Evolutionary conservation across 2,797 vertebrate species (phyloP).

Genomic region (Otolemur crassicaudatus): DNA sequence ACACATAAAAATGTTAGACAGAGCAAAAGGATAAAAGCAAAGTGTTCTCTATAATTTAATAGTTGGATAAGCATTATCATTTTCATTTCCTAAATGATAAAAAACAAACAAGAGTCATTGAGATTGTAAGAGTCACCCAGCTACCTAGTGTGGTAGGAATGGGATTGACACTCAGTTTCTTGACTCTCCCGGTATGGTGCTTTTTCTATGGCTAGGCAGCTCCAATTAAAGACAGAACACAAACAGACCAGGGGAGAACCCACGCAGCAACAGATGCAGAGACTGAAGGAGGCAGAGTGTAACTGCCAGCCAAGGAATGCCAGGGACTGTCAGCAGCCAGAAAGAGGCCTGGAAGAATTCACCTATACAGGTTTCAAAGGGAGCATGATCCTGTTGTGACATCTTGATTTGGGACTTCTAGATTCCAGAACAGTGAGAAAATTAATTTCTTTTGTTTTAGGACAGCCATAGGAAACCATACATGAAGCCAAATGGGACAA

Average conservation of each 20-base stretch:
- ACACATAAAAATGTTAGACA: slow-evolving; percentile 13
- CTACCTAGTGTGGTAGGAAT: background rate
- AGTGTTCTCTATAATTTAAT: background rate
- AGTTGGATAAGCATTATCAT: background rate
- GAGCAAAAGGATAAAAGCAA: slow-evolving; percentile 6
- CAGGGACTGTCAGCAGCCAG: background rate
- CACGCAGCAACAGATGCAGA: background rate
- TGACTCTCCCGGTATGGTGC: background rate
- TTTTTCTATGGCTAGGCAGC: background rate
- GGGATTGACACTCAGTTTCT: no score
- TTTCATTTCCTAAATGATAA: slow-evolving; percentile 35
- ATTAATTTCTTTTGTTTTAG: background rate
- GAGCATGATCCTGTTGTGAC: background rate
- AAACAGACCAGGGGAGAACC: background rate
- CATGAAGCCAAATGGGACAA: background rate
- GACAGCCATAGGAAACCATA: background rate
- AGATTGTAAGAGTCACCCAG: background rate
- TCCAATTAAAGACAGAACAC: background rate
- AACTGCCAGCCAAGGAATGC: no score
- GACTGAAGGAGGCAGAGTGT: rapidly evolving
- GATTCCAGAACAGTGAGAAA: background rate
- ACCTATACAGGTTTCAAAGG: background rate
- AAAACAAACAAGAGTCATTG: background rate
- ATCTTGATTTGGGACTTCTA: background rate
- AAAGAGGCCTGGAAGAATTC: background rate